Evolutionary conservation across 2,888 invertebrate genomes (phyloP), one percentile per base, ranked within the genome.

Genomic region (Phania funesta): DNA sequence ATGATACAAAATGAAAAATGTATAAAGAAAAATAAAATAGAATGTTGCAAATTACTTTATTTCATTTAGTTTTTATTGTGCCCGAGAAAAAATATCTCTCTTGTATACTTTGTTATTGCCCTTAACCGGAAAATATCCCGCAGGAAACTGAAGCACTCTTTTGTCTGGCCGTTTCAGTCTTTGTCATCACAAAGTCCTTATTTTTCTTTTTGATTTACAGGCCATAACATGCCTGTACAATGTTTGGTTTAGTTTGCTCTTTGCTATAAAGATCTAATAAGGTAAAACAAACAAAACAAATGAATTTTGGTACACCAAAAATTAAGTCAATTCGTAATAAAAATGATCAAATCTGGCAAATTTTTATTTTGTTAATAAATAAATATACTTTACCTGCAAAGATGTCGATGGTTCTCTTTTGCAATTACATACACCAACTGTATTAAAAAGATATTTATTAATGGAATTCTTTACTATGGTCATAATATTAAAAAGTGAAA

Each of bases 101-200:
- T 50, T 75, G 62, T 65, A 65, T 62, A 48, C 48, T 77, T 68
- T 78, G 44, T 67, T 79, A 58, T 73, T 73, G 50, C 73, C 70
- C 76, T 74, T 78, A 84, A 87, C 89, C 89, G 90, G 90, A 90
- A 89, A 87, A 87, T 86, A 87, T 89, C 88, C 89, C 87, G 89
- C 89, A 89, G 88, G 89, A 89, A 90, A 88, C 87, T 70, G 74
- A 68, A 84, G 81, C 62, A 83, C 73, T 84, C 76, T 80, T 48
- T 76, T 41, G 38, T 67, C 26, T 79, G 67, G 48, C 52, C 60
- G 54, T 50, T 60, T 18, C 54, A 79, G 62, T 70, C 68, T 71
- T 71, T 83, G 24, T 48, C 38, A 73, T 76, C 65, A 76, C 67
- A n/a, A n/a, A n/a, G n/a, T n/a, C n/a, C n/a, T n/a, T 65, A 41